These are phyloP conservation scores for Microplitis deprimator DNA, from an alignment of 2,888 invertebrate species.

Conservation along the genomic window DNA sequence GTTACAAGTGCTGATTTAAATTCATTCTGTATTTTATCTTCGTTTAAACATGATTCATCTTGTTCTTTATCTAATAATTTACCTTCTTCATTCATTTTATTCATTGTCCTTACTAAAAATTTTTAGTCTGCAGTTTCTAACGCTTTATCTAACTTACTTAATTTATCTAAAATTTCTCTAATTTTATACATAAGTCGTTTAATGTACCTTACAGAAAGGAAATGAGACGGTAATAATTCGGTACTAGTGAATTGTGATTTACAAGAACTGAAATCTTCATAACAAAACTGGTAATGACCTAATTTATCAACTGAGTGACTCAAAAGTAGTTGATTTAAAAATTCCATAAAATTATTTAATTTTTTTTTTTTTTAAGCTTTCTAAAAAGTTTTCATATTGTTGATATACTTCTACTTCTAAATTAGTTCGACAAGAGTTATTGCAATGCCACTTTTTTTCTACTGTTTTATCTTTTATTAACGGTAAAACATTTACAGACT, in stretches of 20 bases:
- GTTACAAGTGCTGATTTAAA: slow-evolving; percentile 45
- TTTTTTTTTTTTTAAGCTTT: not conserved
- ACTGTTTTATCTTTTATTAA: not conserved
- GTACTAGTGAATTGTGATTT: not conserved
- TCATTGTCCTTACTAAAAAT: slow-evolving; percentile 18
- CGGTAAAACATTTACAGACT: slow-evolving; percentile 6
- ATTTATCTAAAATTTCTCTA: too few species aligned
- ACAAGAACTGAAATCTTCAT: not conserved
- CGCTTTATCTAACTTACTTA: slow-evolving; percentile 31
- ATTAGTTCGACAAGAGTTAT: not conserved
- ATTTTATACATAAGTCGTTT: too few species aligned
- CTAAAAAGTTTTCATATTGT: not conserved
- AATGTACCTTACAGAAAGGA: not conserved
- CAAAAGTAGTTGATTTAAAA: not conserved
- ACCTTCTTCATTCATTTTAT: slow-evolving; percentile 25
- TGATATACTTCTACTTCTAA: not conserved
- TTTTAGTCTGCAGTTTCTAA: slow-evolving; percentile 33
- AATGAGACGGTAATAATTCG: not conserved
- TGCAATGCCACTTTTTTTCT: slow-evolving; percentile 16
- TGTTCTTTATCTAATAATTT: not conserved
- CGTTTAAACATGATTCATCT: slow-evolving; percentile 43
- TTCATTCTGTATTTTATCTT: slow-evolving; percentile 40
- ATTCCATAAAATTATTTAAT: not conserved
- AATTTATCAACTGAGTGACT: not conserved
- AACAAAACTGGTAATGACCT: not conserved